Conservation (phyloP, 2,888 invertebrate genomes). For the Drepanosiphum platanoidis region DNA sequence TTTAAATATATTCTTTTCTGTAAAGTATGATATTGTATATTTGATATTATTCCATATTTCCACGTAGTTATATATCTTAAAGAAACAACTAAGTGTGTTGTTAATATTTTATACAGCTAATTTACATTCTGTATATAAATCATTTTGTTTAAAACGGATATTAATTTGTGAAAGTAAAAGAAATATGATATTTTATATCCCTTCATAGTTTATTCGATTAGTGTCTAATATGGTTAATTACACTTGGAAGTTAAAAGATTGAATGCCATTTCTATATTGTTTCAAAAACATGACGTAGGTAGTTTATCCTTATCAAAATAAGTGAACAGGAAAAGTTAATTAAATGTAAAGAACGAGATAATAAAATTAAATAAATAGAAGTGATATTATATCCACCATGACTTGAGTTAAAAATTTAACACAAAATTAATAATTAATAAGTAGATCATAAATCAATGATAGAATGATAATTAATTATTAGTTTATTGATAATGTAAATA, state of each 20-base stretch:
- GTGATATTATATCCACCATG: neutral
- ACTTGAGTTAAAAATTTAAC: constrained; percentile 6
- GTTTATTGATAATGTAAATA: neutral
- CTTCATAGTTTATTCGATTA: neutral
- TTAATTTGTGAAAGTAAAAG: neutral
- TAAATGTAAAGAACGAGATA: constrained; percentile 49
- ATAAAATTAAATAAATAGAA: constrained; percentile 35
- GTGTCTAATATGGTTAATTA: constrained; percentile 23
- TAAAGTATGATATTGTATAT: no score
- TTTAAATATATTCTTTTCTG: no score
- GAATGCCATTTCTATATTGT: neutral
- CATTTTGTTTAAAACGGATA: neutral
- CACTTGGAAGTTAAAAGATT: constrained; percentile 14
- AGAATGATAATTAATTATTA: neutral
- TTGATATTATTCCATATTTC: no score
- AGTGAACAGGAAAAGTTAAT: constrained; percentile 49
- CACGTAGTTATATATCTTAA: no score
- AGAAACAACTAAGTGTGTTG: no score
- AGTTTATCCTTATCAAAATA: constrained; percentile 39
- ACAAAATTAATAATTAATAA: constrained; percentile 4
- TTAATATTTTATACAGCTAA: no score
- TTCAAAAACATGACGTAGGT: constrained; percentile 16
- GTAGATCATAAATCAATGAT: neutral
- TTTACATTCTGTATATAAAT: neutral
- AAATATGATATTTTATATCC: neutral